Conservation (phyloP, 2,888 invertebrate species). For the Orthonychiurus folsomi region DNA sequence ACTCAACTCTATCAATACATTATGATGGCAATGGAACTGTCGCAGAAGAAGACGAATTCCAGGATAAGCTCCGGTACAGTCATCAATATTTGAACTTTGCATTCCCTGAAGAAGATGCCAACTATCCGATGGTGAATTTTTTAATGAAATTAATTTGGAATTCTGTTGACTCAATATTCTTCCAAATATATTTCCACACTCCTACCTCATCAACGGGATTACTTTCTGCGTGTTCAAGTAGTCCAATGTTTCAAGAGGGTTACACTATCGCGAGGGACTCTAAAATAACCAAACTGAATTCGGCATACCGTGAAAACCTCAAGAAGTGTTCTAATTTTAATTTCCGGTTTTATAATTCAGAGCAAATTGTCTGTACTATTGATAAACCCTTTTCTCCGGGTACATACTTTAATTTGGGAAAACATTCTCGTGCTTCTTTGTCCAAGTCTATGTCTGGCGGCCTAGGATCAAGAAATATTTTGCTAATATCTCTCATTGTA, state of each 20-base stretch:
- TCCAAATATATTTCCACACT: neutral
- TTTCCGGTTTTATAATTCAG: neutral
- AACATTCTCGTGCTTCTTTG: neutral
- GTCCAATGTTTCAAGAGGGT: too few relatives aligned
- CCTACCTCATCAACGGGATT: neutral
- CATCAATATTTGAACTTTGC: neutral
- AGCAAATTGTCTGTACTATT: neutral
- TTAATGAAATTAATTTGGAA: neutral
- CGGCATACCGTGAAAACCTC: neutral
- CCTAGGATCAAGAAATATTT: neutral
- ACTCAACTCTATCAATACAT: neutral
- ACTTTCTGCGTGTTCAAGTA: neutral
- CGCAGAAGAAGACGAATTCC: neutral
- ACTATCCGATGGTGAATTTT: neutral
- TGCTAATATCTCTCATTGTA: neutral
- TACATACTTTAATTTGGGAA: neutral
- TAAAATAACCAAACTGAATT: too few relatives aligned
- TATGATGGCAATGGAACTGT: neutral
- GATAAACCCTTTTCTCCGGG: neutral
- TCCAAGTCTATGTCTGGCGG: too few relatives aligned
- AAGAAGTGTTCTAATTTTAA: neutral
- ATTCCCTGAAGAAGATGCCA: neutral
- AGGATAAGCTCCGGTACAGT: neutral
- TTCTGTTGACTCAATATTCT: neutral
- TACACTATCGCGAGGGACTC: neutral